Evolutionary conservation across 2,888 invertebrate species (phyloP).

Genomic region (Ophion costatus): DNA sequence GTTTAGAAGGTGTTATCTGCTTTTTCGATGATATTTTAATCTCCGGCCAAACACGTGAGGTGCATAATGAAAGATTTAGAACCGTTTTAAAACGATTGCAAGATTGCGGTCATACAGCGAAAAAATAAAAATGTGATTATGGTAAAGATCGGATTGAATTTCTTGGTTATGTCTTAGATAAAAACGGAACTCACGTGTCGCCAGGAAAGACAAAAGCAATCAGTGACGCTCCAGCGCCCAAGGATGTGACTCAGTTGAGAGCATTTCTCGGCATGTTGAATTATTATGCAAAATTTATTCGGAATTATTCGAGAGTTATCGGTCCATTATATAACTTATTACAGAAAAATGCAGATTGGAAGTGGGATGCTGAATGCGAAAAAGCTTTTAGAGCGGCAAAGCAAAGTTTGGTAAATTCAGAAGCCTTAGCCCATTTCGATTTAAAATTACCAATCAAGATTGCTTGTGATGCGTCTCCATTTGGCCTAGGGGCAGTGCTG

Average conservation of each 20-base stretch:
- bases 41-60: too few species aligned
- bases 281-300: slow-evolving; percentile 60
- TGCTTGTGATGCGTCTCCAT: slow-evolving; percentile 80
- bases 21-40: too few species aligned
- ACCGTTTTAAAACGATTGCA: too few species aligned
- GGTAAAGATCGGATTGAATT: slow-evolving; percentile 43
- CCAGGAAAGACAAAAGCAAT: slow-evolving; percentile 44
- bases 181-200: slow-evolving; percentile 31
- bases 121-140: slow-evolving; percentile 74
- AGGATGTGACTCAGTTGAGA: slow-evolving; percentile 23
- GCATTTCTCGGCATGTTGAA: slow-evolving; percentile 59
- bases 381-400: slow-evolving; percentile 23
- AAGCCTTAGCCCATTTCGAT: slow-evolving; percentile 66
- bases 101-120: too few species aligned
- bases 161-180: slow-evolving; percentile 57
- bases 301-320: slow-evolving; percentile 39
- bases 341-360: slow-evolving; percentile 27
- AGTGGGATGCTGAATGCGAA: slow-evolving; percentile 14
- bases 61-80: too few species aligned
- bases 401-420: slow-evolving; percentile 14
- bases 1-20: too few species aligned
- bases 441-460: slow-evolving; percentile 71
- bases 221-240: slow-evolving; percentile 24
- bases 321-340: slow-evolving; percentile 48
- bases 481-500: slow-evolving; percentile 76